Percentiles rank a stretch among this genome's conserved stretches.
Conservation (phyloP, 2,113 vertebrate genomes). For the Castor canadensis region DNA sequence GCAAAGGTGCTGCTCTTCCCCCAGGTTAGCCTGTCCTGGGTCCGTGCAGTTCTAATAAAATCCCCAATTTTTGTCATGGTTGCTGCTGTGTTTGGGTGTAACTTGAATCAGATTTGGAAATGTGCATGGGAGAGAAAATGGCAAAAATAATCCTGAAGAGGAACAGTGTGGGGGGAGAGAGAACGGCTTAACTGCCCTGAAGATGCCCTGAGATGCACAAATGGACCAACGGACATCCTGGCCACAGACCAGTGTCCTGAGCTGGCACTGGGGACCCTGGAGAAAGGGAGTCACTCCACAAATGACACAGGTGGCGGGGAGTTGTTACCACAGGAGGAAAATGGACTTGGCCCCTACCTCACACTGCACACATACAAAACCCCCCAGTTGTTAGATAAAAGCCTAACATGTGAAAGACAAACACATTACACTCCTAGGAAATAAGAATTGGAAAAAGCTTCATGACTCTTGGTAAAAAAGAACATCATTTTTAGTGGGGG, state of each 20-base stretch:
- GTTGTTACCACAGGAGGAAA: background rate
- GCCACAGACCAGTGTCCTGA: fast-evolving
- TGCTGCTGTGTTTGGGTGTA: background rate
- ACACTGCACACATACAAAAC: fast-evolving
- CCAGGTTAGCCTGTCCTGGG: background rate
- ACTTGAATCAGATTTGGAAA: background rate
- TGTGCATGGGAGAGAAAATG: background rate
- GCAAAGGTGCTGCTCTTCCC: background rate
- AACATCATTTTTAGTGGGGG: too few species aligned
- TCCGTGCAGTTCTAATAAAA: background rate
- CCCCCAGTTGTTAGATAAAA: background rate
- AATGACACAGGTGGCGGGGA: fast-evolving
- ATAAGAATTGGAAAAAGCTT: background rate
- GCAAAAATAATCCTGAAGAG: fast-evolving
- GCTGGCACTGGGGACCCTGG: fast-evolving
- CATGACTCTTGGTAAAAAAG: background rate
- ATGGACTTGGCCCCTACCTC: background rate
- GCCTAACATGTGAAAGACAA: background rate
- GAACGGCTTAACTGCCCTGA: fast-evolving
- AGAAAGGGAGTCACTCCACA: background rate
- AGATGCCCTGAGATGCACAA: fast-evolving
- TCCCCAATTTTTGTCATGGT: too few species aligned
- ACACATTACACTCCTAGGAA: background rate
- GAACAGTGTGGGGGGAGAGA: fast-evolving
- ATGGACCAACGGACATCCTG: fast-evolving